These are phyloP conservation scores for Atrichornis clamosus DNA, from an alignment of 2,113 vertebrate genomes.

Conservation along the genomic window DNA sequence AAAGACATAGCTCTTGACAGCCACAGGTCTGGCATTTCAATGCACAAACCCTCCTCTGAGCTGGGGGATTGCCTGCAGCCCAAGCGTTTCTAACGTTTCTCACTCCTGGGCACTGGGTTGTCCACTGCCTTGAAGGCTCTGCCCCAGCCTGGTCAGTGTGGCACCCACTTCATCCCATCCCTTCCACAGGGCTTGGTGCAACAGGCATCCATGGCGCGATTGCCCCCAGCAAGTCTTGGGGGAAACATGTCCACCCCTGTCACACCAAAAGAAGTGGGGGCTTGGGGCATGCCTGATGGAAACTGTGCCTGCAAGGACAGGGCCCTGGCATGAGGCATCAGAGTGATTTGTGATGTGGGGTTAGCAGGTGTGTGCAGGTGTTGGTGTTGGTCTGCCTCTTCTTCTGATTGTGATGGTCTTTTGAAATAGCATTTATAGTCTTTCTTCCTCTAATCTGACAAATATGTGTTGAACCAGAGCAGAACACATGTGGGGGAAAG, in stretches of 20 bases:
- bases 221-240: rapidly evolving
- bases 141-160: rapidly evolving
- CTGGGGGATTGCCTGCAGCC: not conserved
- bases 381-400: not conserved
- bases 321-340: not conserved
- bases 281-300: not conserved
- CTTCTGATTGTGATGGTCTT: not conserved
- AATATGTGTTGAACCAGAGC: not conserved
- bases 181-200: not conserved
- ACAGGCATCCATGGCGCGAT: not conserved
- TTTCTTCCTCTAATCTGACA: not conserved
- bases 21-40: not conserved
- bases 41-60: not conserved
- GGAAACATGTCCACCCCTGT: rapidly evolving
- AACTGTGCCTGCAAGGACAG: not conserved
- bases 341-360: not conserved
- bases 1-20: not conserved
- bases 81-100: not conserved
- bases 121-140: not conserved
- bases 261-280: not conserved
- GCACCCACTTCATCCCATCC: not conserved
- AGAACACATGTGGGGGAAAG: not conserved
- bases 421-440: not conserved
- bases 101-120: not conserved
- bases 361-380: not conserved